These are phyloP conservation scores for Halictus rubicundus DNA, from an alignment of 1,140 invertebrate species.

Conservation along the genomic window DNA sequence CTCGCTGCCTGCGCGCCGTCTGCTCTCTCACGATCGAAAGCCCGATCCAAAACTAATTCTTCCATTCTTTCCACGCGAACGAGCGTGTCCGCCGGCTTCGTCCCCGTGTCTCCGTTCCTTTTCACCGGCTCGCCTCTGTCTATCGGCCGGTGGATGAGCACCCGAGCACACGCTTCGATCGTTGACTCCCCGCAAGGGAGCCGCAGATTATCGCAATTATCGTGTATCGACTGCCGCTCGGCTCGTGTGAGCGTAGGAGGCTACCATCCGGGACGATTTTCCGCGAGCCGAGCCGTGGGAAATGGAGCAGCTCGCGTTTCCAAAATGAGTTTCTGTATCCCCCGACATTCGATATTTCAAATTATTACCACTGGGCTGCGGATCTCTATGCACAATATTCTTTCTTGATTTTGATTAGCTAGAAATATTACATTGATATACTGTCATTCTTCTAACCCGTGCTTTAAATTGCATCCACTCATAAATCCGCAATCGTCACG, in stretches of 20 bases:
- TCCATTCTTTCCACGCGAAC: constrained; percentile 51
- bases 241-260: not conserved
- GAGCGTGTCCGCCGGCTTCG: constrained; percentile 17
- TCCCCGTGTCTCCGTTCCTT: constrained; percentile 33
- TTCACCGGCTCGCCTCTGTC: constrained; percentile 12
- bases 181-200: not conserved
- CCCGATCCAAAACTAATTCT: constrained; percentile 59
- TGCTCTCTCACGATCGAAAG: constrained; percentile 65
- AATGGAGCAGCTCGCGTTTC: not conserved
- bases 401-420: too few species aligned
- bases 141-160: constrained; percentile 2
- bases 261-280: not conserved
- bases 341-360: too few species aligned
- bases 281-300: not conserved
- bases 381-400: too few species aligned
- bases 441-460: too few species aligned
- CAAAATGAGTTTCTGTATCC: too few species aligned
- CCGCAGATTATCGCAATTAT: not conserved
- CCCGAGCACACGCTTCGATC: not conserved
- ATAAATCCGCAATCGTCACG: too few species aligned
- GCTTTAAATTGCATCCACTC: too few species aligned
- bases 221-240: not conserved
- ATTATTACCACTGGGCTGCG: too few species aligned
- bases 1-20: constrained; percentile 43
- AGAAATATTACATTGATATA: too few species aligned